phyloP scores from a whole-genome alignment of 2,797 vertebrate genomes.

The Mormyrus hasselquistii region DNA sequence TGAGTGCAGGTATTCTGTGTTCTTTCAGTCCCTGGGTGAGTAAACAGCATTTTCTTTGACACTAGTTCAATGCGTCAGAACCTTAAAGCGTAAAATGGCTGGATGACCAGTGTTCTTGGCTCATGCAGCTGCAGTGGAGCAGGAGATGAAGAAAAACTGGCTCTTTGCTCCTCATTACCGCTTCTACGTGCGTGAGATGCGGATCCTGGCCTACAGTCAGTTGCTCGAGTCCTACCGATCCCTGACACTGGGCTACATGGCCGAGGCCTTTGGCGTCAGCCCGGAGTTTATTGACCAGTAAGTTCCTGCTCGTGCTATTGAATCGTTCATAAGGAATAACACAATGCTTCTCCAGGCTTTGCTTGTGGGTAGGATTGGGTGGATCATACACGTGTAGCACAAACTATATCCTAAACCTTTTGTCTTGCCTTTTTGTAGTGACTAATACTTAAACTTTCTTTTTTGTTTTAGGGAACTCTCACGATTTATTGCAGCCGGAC shows the following conservation, averaged over 20 bases:
- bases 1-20: constrained; percentile 86
- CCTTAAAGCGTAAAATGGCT: not conserved
- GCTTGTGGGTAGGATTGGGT: not conserved
- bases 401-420: not conserved
- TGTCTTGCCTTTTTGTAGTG: not conserved
- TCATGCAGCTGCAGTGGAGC: constrained; percentile 78
- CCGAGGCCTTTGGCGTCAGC: constrained; percentile 93
- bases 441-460: not conserved
- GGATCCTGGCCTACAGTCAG: constrained; percentile 94
- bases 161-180: constrained; percentile 94
- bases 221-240: constrained; percentile 92
- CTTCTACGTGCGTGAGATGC: constrained; percentile 94
- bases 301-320: constrained; percentile 45
- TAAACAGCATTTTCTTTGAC: not conserved
- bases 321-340: not conserved
- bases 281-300: constrained; percentile 98
- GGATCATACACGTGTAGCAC: not conserved
- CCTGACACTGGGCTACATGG: constrained; percentile 91
- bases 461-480: constrained; percentile 78
- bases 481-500: constrained; percentile 91
- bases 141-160: constrained; percentile 98
- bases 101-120: constrained; percentile 2
- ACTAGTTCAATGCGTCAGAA: not conserved
- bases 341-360: not conserved
- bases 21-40: constrained; percentile 94